These are phyloP conservation scores for Cichladusa arquata DNA, from an alignment of 2,113 vertebrate species.

Conservation along the genomic window DNA sequence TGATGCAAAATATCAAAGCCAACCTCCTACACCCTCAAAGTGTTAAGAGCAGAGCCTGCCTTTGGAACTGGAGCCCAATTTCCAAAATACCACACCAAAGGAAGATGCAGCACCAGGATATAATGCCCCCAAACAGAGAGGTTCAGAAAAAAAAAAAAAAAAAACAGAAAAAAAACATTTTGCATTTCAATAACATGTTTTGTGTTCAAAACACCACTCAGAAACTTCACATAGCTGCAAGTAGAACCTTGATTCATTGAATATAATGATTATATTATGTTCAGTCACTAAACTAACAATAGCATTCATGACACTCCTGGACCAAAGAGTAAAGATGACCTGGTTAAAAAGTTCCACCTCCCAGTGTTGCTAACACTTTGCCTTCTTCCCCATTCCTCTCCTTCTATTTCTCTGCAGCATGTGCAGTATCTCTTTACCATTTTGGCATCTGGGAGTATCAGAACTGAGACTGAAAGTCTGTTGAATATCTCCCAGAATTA, in stretches of 20 bases:
- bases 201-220: background rate
- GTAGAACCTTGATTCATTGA: background rate
- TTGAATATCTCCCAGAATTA: background rate
- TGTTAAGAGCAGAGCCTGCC: constrained; percentile 39
- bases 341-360: background rate
- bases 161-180: background rate
- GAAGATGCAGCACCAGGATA: background rate
- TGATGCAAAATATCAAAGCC: constrained; percentile 46
- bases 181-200: background rate
- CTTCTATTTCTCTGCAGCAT: background rate
- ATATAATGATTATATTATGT: background rate
- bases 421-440: background rate
- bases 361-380: background rate
- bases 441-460: background rate
- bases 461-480: background rate
- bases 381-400: background rate
- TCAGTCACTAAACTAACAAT: background rate
- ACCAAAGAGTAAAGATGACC: background rate
- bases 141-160: background rate
- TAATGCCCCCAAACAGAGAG: background rate
- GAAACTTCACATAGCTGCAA: background rate
- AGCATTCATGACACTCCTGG: background rate
- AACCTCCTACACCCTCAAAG: constrained; percentile 54
- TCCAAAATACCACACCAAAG: constrained; percentile 7
- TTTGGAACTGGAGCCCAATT: background rate